Evolutionary conservation across 2,797 vertebrate genomes (phyloP), one percentile per base, ranked within the genome.

Genomic region (Lutjanus campechanus): DNA sequence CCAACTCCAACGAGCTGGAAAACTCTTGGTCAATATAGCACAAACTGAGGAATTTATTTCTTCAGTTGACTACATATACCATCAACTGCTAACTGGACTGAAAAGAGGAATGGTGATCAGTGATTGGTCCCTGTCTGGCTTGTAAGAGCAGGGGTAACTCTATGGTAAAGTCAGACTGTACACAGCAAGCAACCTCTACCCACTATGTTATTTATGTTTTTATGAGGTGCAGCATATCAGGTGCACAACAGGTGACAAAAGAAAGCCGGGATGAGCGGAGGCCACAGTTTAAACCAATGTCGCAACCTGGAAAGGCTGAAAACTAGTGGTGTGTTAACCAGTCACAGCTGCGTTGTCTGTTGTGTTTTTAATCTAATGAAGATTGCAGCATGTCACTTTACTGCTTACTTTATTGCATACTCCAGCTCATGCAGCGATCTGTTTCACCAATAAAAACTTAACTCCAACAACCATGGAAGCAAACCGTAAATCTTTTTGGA

Each of bases 281-380:
- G 25, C 46, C 20, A 47, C n/a, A 0, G 25, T 61, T 49, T 1
- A 36, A 51, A 65, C 0, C 0, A n/a, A 22, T 16, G 79, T 19
- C 53, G 47, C 11, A 11, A 47, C 9, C 7, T 65, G 6, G 41
- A 71, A 59, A n/a, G n/a, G 12, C 22, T 67, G 29, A 25, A 55
- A 49, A 70, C 19, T 29, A 5, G 12, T 29, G 20, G 16, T 1
- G 1, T 10, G 36, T 64, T 19, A 53, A 63, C 54, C 25, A 51
- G 1, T 54, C 29, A n/a, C 60, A 73, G 36, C 11, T 29, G 54
- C 43, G 36, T 9, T 29, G 54, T 49, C n/a, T 41, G 19, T 41
- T 58, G n/a, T 53, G n/a, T 41, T 25, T 73, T 68, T 62, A 54
- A 44, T 73, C 11, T 16, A 61, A 50, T 44, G 2, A 12, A 63